Evolutionary conservation across 92 coral and sea anemone species (phyloP).

Genomic region (Umimayanthus kanabou): DNA sequence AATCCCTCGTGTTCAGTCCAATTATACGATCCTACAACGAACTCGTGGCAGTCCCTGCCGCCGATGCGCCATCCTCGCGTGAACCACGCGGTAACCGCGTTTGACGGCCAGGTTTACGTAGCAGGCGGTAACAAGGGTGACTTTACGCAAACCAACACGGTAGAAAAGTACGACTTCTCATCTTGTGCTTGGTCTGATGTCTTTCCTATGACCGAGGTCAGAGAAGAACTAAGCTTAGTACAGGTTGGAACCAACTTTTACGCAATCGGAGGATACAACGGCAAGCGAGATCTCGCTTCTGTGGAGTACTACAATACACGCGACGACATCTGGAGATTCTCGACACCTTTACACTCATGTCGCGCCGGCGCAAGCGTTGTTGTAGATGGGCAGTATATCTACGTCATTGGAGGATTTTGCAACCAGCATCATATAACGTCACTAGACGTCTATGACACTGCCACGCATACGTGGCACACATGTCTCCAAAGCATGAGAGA

Average conservation of each 20-base stretch:
- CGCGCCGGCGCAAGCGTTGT: slow-evolving; percentile 59
- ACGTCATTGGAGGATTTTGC: slow-evolving; percentile 57
- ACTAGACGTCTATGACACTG: slow-evolving; percentile 23
- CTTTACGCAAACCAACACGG: slow-evolving; percentile 48
- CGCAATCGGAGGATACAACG: slow-evolving; percentile 62
- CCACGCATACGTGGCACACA: slow-evolving; percentile 23
- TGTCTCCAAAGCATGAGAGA: slow-evolving; percentile 37
- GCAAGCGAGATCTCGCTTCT: slow-evolving; percentile 56
- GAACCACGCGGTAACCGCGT: slow-evolving; percentile 1
- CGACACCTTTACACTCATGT: slow-evolving; percentile 46
- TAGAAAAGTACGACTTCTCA: slow-evolving; percentile 44
- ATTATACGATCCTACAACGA: slow-evolving; percentile 7
- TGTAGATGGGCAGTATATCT: slow-evolving; percentile 40
- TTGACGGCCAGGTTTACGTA: slow-evolving; percentile 22
- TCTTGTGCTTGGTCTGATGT: slow-evolving; percentile 42
- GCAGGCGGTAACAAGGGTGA: slow-evolving; percentile 29
- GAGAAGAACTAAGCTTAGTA: slow-evolving; percentile 51
- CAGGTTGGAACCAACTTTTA: slow-evolving; percentile 33
- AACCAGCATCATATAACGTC: slow-evolving; percentile 18
- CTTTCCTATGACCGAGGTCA: slow-evolving; percentile 54
- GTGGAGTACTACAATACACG: slow-evolving; percentile 47
- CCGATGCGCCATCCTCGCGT: slow-evolving; percentile 20
- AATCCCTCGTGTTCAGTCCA: slow-evolving; percentile 12
- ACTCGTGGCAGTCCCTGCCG: slow-evolving; percentile 23
- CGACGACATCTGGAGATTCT: slow-evolving; percentile 51